Evolutionary conservation across 2,888 invertebrate species (phyloP), one percentile per base, ranked within the genome.

Genomic region (Hirtodrosophila alboralis): DNA sequence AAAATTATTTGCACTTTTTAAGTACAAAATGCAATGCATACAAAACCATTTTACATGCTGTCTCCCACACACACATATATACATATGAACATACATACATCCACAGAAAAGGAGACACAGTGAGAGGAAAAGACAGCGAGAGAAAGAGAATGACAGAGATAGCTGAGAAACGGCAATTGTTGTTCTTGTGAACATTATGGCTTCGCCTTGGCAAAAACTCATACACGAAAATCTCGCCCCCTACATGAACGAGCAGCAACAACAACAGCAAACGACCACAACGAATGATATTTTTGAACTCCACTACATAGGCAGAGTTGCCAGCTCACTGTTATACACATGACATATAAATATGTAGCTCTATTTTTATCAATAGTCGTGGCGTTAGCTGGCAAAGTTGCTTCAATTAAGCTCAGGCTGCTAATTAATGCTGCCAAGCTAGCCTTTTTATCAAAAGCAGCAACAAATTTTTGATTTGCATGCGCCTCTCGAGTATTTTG

Each of bases 221-320:
- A 58, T 38, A 69, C 44, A 72, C 56, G n/a, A 43, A 63, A 75
- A 76, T 72, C 67, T 79, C 76, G 75, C 80, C 77, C 73, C 80
- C 69, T 73, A 59, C 65, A 60, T 73, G 75, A 60, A 49, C 49
- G 61, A 60, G 30, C 65, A 53, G 18, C 51, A 65, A 53, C 44
- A 48, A 62, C 37, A 33, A 34, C 10, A 56, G 21, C 38, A 27
- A 59, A 28, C 63, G 36, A 45, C 30, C 38, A 38, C 63, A 51
- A 48, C 67, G 58, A 72, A 60, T 67, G 81, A 77, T 84, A 70
- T 84, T 84, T 81, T 81, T 72, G 65, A 79, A 84, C 85, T 79
- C 79, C 83, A 72, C 72, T 59, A 75, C 72, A 75, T 75, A 63
- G 40, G 62, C 68, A 83, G 84, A 85, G 75, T 80, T 85, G 79